Conservation (phyloP, 2,113 vertebrate genomes). For the Scytalopus superciliaris region DNA sequence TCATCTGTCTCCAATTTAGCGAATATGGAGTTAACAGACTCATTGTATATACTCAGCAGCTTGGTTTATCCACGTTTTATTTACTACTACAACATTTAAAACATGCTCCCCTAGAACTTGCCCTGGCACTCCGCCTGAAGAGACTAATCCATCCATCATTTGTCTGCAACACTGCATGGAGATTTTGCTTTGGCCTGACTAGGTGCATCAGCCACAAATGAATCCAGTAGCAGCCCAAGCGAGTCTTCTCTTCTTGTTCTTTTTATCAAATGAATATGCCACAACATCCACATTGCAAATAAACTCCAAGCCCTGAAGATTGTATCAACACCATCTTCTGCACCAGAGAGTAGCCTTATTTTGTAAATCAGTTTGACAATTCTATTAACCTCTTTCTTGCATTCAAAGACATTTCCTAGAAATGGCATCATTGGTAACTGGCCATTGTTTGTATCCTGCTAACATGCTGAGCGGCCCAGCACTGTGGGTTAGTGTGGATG, state of each 20-base stretch:
- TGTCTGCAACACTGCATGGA: background rate
- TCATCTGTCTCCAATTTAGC: background rate
- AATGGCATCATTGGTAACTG: accelerated
- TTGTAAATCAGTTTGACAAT: background rate
- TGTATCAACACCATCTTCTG: background rate
- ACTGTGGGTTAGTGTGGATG: accelerated
- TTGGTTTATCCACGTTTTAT: background rate
- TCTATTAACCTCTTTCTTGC: background rate
- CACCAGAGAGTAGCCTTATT: background rate
- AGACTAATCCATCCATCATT: background rate
- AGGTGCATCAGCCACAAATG: background rate
- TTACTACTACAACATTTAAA: background rate
- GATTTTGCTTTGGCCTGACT: background rate
- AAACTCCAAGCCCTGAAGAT: background rate
- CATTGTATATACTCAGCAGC: background rate
- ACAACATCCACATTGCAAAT: background rate
- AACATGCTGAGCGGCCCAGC: accelerated
- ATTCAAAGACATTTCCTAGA: background rate
- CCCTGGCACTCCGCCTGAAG: background rate
- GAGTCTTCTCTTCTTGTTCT: background rate
- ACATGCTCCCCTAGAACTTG: background rate
- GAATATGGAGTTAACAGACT: background rate
- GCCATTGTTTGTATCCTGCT: background rate
- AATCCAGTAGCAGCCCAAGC: background rate
- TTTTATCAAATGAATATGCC: background rate